Base-by-base conservation (phyloP, 2,888 invertebrate genomes). In the Ctenicera cuprea region DNA sequence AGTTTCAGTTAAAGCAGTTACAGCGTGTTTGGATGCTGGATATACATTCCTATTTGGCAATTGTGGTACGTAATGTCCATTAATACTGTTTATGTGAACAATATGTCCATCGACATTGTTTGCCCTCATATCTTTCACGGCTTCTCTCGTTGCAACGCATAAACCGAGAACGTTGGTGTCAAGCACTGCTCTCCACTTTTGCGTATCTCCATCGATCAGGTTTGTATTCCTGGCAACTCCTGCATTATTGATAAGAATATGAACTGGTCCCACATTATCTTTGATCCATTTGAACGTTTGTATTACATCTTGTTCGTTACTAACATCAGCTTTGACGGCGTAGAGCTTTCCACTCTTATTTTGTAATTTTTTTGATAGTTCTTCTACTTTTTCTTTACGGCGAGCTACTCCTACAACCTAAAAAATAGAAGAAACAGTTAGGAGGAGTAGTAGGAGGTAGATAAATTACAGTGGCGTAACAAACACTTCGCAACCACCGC, bases 1-100 rank as follows among this genome's bases (percentile, higher is more conserved):
- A 33, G 84, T 84, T 73, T 85, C 85, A 0, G 85, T 85, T 54
- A 86, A 77, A 38, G 85, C 85, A 8, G 83, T 84, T 61, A 86
- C 81, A 3, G 86, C 86, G 66, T 82, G 84, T 77, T 84, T 84
- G 22, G 81, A 81, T 7, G 83, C 83, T 2, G 82, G 71, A 64
- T 84, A 84, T 74, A 82, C 79, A 20, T 82, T 82, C 1, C 81
- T 43, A 65, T 75, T 67, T 3, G 82, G 82, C 0, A 81, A 70
- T 41, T 78, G 75, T 0, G 79, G 78, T 1, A 82, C 80, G 54
- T 79, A 78, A 54, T 82, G 82, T 12, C 82, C 82, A 45, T 79
- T 67, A 69, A 81, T 70, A 43, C 81, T 81, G 54, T 79, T 79
- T n/a, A 81, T 81, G 61, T 82, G 82, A 11, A 82, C 77, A 7